Conservation (phyloP, 37 sponge, comb jelly and placozoan genomes). For the Petrosia ficiformis region DNA sequence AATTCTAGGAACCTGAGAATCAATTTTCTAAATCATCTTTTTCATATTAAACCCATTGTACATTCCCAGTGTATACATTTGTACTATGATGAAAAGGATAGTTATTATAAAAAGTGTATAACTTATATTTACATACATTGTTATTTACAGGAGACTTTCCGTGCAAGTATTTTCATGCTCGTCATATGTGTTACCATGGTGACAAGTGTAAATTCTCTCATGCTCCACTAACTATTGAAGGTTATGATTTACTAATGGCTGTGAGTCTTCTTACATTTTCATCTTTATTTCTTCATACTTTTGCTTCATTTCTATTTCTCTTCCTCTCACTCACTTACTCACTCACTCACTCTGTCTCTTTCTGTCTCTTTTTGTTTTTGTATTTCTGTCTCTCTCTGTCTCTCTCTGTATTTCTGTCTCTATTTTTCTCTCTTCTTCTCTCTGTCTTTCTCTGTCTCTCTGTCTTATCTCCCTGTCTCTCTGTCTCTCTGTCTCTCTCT, state of each 20-base stretch:
- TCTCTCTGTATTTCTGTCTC: conserved; percentile 22
- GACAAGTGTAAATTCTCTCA: conserved; percentile 87
- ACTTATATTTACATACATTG: not conserved
- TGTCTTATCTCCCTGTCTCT: not conserved
- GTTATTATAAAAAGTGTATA: conserved; percentile 1
- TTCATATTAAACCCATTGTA: no score
- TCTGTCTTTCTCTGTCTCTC: not conserved
- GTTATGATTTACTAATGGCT: conserved; percentile 46
- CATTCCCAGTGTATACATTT: no score
- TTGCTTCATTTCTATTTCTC: conserved; percentile 17
- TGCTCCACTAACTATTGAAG: conserved; percentile 72
- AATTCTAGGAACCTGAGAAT: no score
- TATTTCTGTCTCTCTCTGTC: conserved; percentile 10
- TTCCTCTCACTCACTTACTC: conserved; percentile 20
- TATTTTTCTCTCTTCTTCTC: not conserved
- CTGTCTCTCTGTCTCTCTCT: not conserved
- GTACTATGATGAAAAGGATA: not conserved
- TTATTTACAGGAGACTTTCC: conserved; percentile 68
- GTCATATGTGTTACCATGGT: conserved; percentile 68
- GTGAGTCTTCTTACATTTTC: conserved; percentile 23
- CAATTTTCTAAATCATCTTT: no score
- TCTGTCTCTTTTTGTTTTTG: conserved; percentile 10
- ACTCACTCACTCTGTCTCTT: conserved; percentile 24
- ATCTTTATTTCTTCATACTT: conserved; percentile 10
- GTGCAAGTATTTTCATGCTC: conserved; percentile 81